phyloP scores from a whole-genome alignment of 1,140 invertebrate species.

The Parasteatoda tepidariorum region DNA sequence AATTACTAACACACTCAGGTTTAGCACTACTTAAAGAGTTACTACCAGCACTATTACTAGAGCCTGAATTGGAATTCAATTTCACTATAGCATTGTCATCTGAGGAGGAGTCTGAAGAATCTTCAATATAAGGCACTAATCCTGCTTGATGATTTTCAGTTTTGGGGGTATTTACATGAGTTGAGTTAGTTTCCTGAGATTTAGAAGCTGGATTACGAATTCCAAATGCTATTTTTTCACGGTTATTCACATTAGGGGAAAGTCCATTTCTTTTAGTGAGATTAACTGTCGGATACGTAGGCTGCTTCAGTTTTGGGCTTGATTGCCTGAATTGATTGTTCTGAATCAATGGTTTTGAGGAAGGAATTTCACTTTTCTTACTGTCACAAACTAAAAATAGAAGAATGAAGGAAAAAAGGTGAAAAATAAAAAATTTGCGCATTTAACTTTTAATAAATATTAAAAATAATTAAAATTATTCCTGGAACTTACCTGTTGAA shows the following conservation, averaged over 20 bases:
- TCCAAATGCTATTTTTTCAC: slow-evolving; percentile 13
- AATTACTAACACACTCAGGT: background rate
- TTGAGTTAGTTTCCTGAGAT: background rate
- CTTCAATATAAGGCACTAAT: slow-evolving; percentile 67
- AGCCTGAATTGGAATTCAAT: background rate
- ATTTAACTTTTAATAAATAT: background rate
- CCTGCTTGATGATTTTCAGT: slow-evolving; percentile 11
- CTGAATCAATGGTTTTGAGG: slow-evolving; percentile 26
- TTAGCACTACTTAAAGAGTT: slow-evolving; percentile 13
- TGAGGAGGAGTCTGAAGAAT: slow-evolving; percentile 66
- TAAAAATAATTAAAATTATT: background rate
- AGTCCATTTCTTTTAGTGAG: slow-evolving; percentile 16
- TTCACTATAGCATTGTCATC: slow-evolving; percentile 62
- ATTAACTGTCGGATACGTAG: background rate
- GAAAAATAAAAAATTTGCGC: background rate
- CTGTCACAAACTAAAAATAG: slow-evolving; percentile 2
- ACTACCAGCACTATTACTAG: background rate
- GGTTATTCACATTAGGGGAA: slow-evolving; percentile 10
- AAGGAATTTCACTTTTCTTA: slow-evolving; percentile 19
- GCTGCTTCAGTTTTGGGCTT: slow-evolving; percentile 15
- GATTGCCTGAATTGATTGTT: slow-evolving; percentile 18
- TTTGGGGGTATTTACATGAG: background rate
- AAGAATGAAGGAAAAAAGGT: background rate
- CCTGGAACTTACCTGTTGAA: slow-evolving; percentile 8
- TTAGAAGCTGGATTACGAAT: background rate